phyloP scores from a whole-genome alignment of 2,888 invertebrate genomes.

The Dyspetes luteomarginatus region DNA sequence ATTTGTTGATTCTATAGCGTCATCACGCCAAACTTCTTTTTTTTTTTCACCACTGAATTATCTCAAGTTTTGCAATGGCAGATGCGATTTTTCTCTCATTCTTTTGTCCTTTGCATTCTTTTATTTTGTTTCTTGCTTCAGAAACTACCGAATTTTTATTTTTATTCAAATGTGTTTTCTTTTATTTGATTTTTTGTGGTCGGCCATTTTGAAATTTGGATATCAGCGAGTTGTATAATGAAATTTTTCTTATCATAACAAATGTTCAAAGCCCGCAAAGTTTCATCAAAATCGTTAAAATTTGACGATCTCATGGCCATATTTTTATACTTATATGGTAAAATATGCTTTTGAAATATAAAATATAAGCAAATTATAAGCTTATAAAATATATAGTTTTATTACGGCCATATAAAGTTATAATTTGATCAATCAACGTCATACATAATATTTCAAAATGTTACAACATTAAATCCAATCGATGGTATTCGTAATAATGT shows the following conservation, averaged over 20 bases:
- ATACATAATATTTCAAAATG: background rate
- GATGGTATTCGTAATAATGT: slow-evolving; percentile 5
- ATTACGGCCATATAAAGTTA: background rate
- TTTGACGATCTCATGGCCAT: too few species aligned
- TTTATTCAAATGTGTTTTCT: too few species aligned
- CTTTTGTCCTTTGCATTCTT: background rate
- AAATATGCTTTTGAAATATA: too few species aligned
- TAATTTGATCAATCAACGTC: background rate
- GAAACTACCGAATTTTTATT: too few species aligned
- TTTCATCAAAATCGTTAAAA: too few species aligned
- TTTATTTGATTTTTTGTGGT: too few species aligned
- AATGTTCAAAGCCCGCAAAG: too few species aligned
- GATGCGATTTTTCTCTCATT: background rate
- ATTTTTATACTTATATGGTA: too few species aligned
- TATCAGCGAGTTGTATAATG: too few species aligned
- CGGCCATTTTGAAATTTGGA: too few species aligned
- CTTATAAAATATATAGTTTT: slow-evolving; percentile 37
- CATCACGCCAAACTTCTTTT: background rate
- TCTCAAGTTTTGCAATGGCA: background rate
- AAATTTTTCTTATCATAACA: too few species aligned
- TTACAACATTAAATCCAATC: slow-evolving; percentile 1
- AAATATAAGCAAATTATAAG: too few species aligned
- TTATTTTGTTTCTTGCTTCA: background rate
- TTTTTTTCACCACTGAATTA: background rate
- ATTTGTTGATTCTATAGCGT: background rate